phyloP scores from a whole-genome alignment of 2,797 vertebrate genomes.

The Myotis planiceps region DNA sequence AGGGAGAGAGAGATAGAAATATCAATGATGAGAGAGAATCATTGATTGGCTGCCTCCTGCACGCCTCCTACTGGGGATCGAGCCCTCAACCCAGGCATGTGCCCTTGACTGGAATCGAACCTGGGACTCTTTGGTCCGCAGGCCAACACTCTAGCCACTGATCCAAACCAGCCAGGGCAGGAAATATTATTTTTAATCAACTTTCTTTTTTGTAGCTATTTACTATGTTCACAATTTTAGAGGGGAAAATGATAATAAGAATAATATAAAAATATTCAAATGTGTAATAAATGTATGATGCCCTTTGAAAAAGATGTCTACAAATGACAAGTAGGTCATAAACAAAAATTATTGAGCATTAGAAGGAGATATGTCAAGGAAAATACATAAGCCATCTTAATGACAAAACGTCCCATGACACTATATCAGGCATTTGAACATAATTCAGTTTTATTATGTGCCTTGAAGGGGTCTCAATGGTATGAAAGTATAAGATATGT shows the following conservation, averaged over 20 bases:
- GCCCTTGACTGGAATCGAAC: too few relatives aligned
- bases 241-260: not conserved
- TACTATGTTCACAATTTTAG: not conserved
- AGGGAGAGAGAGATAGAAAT: too few relatives aligned
- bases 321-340: not conserved
- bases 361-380: slow-evolving; percentile 31
- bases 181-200: slow-evolving; percentile 27
- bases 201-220: slow-evolving; percentile 1
- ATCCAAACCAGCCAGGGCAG: not conserved
- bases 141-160: too few relatives aligned
- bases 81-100: too few relatives aligned
- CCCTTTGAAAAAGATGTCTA: slow-evolving; percentile 9
- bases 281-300: not conserved
- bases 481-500: not conserved
- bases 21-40: too few relatives aligned
- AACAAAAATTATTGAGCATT: slow-evolving; percentile 9
- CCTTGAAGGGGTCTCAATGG: not conserved
- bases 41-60: too few relatives aligned
- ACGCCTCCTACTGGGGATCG: too few relatives aligned
- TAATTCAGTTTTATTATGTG: slow-evolving; percentile 39
- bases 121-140: too few relatives aligned
- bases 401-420: slow-evolving; percentile 27
- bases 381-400: slow-evolving; percentile 46
- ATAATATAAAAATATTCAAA: slow-evolving; percentile 40
- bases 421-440: not conserved